Evolutionary conservation across 2,113 vertebrate species (phyloP).

Genomic region (Pteronura brasiliensis): DNA sequence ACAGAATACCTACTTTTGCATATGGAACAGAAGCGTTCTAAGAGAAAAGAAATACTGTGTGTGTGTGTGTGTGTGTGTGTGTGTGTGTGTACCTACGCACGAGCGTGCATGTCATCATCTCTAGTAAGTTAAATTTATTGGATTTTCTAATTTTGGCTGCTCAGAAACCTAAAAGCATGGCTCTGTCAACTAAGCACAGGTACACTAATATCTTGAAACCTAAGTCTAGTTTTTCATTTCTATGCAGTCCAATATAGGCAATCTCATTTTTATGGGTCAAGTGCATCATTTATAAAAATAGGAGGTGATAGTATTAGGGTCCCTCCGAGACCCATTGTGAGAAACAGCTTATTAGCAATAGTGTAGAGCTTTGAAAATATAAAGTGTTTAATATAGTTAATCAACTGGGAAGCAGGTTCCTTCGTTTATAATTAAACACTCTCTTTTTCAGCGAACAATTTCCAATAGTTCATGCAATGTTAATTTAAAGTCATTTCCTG

Average conservation of each 20-base stretch:
- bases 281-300: conserved; percentile 46
- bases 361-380: conserved; percentile 52
- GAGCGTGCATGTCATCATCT: not conserved
- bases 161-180: not conserved
- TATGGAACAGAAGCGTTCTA: not conserved
- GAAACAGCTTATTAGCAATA: conserved; percentile 55
- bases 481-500: conserved; percentile 67
- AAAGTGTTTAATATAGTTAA: conserved; percentile 60
- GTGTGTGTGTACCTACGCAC: not conserved
- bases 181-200: not conserved
- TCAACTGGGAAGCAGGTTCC: conserved; percentile 47
- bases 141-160: not conserved
- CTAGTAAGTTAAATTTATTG: not conserved
- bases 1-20: not conserved
- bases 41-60: not conserved
- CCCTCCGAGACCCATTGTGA: conserved; percentile 32
- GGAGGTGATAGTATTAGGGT: conserved; percentile 23
- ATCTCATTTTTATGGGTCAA: conserved; percentile 49
- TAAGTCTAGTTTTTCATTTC: conserved; percentile 13
- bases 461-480: conserved; percentile 37
- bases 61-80: not conserved
- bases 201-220: not conserved
- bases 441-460: conserved; percentile 59
- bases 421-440: conserved; percentile 67
- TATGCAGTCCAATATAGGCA: not conserved